These are phyloP conservation scores for Scaptomyza polygonia DNA, from an alignment of 2,888 invertebrate species.

Conservation along the genomic window DNA sequence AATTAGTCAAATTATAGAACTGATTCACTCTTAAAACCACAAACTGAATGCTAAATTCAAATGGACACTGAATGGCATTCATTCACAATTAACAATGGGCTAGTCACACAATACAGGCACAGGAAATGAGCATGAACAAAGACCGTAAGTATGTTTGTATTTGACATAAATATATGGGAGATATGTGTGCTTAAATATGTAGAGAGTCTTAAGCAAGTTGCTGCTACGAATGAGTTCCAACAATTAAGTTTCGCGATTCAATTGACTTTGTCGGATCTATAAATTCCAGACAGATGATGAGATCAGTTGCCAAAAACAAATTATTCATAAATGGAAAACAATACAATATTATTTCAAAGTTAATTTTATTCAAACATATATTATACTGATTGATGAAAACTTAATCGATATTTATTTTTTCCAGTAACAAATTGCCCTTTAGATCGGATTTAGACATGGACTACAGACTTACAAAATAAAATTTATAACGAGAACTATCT, in stretches of 20 bases:
- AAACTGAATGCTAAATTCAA: slow-evolving; percentile 29
- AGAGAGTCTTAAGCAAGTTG: slow-evolving; percentile 17
- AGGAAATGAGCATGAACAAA: slow-evolving; percentile 50
- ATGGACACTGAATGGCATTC: slow-evolving; percentile 35
- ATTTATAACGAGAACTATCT: too few species aligned
- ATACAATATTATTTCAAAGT: too few species aligned
- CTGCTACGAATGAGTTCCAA: slow-evolving; percentile 17
- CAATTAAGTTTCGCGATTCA: slow-evolving; percentile 41
- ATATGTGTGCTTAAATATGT: neutral
- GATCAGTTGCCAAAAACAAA: slow-evolving; percentile 48
- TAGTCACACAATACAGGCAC: slow-evolving; percentile 33
- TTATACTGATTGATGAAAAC: too few species aligned
- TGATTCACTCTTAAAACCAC: slow-evolving; percentile 60
- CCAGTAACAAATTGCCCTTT: too few species aligned
- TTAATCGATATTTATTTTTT: too few species aligned
- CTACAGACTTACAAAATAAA: too few species aligned
- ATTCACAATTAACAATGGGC: slow-evolving; percentile 57
- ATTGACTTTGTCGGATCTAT: slow-evolving; percentile 31
- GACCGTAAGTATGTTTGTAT: neutral
- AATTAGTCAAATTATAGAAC: slow-evolving; percentile 78
- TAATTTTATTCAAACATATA: too few species aligned
- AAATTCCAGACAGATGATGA: slow-evolving; percentile 31
- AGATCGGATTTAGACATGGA: too few species aligned
- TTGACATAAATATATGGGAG: too few species aligned
- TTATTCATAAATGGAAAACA: too few species aligned